Base-by-base conservation (phyloP, 92 coral and sea anemone species). In the Epizoanthus illoricatus region DNA sequence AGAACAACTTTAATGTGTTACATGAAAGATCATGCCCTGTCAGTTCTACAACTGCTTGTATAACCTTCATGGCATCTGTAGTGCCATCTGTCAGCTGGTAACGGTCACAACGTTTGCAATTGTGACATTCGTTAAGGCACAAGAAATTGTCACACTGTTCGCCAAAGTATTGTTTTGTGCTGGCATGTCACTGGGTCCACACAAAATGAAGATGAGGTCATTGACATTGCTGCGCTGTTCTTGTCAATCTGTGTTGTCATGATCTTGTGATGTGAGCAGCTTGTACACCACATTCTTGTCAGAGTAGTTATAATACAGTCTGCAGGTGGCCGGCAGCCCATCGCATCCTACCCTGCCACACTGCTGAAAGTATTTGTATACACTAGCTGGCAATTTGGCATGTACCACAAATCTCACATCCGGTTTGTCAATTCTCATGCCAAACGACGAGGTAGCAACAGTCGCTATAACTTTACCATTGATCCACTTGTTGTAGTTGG, bases 371-470 rank as follows among this genome's bases (percentile, higher is more conserved):
- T 28, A 28, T 28, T 28, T 28, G 33, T 83, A 81, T 13, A 83
- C 41, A 39, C 75, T 43, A 59, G 87, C 73, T 43, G 81, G 83
- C 11, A 74, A 21, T 11, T 66, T 17, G 15, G 87, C 83, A 84
- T 84, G 87, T 12, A 84, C 23, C 3, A 84, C 75, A 84, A 39
- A 84, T 24, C 71, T 39, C 4, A 84, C 87, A 75, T 84, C 49
- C 9, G 74, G 81, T 49, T 84, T 84, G 45, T 84, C 87, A 43
- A 74, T 84, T 33, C 87, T 73, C 87, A 84, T 84, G 19, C 87
- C 87, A 75, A 84, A 84, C 36, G 83, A 84, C 4, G 83, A 84
- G 75, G 74, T 84, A 4, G 78, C 78, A 2, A 73, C 56, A 42
- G 41, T 73, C 21, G 28, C 55, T 4, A n/a, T 73, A 10, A 73